Conservation (phyloP, 2,113 vertebrate species). For the Sinocyclocheilus anophthalmus region DNA sequence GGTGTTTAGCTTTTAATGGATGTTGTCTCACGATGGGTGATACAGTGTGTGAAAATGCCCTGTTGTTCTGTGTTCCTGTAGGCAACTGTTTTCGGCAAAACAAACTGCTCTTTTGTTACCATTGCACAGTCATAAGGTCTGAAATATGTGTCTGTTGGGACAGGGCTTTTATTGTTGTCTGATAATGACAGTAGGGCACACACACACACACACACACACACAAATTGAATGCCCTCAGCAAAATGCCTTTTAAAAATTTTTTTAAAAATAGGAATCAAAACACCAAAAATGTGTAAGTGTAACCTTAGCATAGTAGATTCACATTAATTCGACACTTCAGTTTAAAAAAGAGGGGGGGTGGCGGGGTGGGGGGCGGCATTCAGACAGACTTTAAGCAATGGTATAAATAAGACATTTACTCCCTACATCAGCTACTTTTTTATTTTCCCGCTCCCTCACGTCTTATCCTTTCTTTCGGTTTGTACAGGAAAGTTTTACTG, state of each 20-base stretch:
- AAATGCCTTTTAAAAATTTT: neutral
- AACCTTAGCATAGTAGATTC: slow-evolving; percentile 12
- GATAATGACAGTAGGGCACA: neutral
- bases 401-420: slow-evolving; percentile 35
- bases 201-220: slow-evolving; percentile 23
- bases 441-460: neutral
- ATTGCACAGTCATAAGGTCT: slow-evolving; percentile 53
- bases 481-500: slow-evolving; percentile 92
- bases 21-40: slow-evolving; percentile 2
- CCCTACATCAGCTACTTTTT: neutral
- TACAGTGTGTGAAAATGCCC: neutral
- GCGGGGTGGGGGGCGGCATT: too few species aligned
- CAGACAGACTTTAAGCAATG: neutral
- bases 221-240: slow-evolving; percentile 1
- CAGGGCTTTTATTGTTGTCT: slow-evolving; percentile 46
- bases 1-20: neutral
- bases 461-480: slow-evolving; percentile 2
- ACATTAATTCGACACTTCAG: slow-evolving; percentile 6
- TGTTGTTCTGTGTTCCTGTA: slow-evolving; percentile 6
- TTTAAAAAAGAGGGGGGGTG: slow-evolving; percentile 51
- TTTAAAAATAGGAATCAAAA: slow-evolving; percentile 3
- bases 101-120: slow-evolving; percentile 31
- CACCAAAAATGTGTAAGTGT: neutral
- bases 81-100: neutral
- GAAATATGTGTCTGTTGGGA: slow-evolving; percentile 22